Conservation (phyloP, 2,797 vertebrate genomes). For the Acipenser transmontanus region DNA sequence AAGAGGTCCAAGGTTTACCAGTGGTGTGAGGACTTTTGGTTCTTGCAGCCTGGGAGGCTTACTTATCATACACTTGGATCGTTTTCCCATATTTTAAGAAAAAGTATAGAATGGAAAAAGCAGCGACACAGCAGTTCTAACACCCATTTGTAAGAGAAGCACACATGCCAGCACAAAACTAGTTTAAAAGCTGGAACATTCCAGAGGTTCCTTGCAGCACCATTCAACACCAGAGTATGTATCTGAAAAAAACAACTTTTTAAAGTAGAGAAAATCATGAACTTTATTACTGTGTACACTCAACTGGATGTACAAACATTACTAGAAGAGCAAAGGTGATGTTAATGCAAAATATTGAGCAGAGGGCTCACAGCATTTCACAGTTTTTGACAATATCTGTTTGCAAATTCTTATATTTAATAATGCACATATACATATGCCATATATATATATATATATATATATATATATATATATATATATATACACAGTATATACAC, state of each 20-base stretch:
- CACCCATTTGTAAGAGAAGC: neutral
- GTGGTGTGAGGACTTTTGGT: neutral
- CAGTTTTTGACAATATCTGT: neutral
- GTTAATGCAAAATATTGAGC: slow-evolving; percentile 3
- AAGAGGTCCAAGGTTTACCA: neutral
- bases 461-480: no score
- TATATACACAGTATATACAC: no score
- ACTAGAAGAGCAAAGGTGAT: neutral
- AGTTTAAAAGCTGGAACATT: neutral
- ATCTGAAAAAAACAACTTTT: neutral
- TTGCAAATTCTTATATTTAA: neutral
- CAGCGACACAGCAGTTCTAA: neutral
- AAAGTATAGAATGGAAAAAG: neutral
- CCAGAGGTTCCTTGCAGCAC: neutral
- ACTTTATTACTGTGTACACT: neutral
- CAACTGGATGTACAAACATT: neutral
- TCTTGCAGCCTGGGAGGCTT: neutral
- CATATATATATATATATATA: no score
- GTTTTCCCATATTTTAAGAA: neutral
- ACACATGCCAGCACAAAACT: neutral
- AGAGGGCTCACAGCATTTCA: neutral
- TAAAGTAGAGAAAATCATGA: neutral
- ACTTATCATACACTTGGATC: neutral
- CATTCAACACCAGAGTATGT: no score
- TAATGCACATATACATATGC: no score